Evolutionary conservation across 2,888 invertebrate species (phyloP), one percentile per base, ranked within the genome.

Genomic region (Augiades crinisus): DNA sequence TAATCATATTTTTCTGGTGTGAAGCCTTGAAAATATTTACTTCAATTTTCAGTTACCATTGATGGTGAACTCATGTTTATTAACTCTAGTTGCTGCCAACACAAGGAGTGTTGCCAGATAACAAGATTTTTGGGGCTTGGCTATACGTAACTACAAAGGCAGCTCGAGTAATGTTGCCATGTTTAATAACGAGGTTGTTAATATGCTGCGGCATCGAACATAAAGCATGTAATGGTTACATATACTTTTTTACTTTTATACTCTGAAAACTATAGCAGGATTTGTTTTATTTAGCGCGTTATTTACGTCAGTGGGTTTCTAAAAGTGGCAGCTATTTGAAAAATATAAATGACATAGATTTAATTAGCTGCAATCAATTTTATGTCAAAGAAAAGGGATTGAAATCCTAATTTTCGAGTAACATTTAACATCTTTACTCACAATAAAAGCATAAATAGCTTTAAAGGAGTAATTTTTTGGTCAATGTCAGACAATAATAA

Each of bases 181-280:
- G 4, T 27, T n/a, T n/a, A 27, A 10, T 1, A 37, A 37, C 10
- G 19, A 38, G 22, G n/a, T n/a, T 38, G 22, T 38, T 38, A 5
- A 13, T 33, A 14, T 12, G 10, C 12, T 2, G 12, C 14, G 12
- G 22, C 21, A 13, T 22, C 13, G 22, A 22, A 38, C 7, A 21
- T 1, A 30, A 16, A 33, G 21, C 31, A 13, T 21, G 8, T 27
- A 14, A 27, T 0, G 5, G 6, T 27, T 27, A n/a, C 33, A 13
- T 19, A 45, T 33, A 45, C 34, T 45, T 45, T 44, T 44, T 45
- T 45, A 45, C 45, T 45, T 45, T 45, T 45, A 45, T 45, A 34
- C 34, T 34, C 22, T 45, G 5, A 10, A 7, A 16, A 45, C 10
- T n/a, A 17, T 13, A 33, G 13, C 6, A 33, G 2, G 14, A 3